Conservation (phyloP, 2,888 invertebrate species). For the Norana najaformis region DNA sequence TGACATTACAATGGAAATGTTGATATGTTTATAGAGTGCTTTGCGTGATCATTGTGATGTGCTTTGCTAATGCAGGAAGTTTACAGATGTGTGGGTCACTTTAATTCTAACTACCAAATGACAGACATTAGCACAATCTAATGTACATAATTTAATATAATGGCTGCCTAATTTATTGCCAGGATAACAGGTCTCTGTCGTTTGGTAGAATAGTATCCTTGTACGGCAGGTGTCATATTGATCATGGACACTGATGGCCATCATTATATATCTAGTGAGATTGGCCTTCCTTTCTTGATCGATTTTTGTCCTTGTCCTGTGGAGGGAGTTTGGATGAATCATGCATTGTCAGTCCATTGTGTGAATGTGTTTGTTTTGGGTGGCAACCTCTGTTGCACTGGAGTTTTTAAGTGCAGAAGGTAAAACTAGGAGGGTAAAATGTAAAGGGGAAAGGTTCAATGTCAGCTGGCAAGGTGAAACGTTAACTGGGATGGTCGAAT, state of each 20-base stretch:
- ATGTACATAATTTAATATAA: background rate
- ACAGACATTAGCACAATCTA: background rate
- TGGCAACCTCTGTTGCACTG: background rate
- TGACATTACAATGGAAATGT: background rate
- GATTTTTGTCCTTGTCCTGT: background rate
- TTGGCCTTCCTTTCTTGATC: background rate
- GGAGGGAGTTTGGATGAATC: background rate
- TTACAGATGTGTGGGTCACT: background rate
- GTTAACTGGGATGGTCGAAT: background rate
- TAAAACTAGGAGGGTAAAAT: background rate
- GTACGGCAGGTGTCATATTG: background rate
- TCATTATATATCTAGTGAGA: background rate
- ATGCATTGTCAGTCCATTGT: background rate
- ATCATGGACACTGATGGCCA: background rate
- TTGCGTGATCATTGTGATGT: background rate
- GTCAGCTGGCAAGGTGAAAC: background rate
- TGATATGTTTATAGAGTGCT: background rate
- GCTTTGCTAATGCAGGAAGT: background rate
- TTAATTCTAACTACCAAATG: background rate
- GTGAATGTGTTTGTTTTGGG: background rate
- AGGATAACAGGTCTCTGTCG: background rate
- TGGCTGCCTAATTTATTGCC: background rate
- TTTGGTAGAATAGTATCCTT: no score
- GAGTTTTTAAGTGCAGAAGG: background rate
- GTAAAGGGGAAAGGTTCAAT: background rate